A percentile compares a stretch with the other conserved stretches of the same genome.
Evolutionary conservation across 2,113 vertebrate species (phyloP).

Genomic region (Strigops habroptila): DNA sequence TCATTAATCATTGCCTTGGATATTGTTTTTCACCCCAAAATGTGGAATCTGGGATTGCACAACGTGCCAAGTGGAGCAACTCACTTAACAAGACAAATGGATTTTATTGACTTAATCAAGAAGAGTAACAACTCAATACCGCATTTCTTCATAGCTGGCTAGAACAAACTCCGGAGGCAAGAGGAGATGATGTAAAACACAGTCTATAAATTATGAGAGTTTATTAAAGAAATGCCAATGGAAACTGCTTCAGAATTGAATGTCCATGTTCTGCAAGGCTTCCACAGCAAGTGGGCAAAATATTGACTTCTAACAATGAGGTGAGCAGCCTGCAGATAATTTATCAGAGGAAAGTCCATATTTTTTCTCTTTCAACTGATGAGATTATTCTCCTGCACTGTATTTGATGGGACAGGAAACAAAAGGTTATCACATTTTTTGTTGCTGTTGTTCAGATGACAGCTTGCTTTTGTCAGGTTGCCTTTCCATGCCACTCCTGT

Average conservation of each 20-base stretch:
- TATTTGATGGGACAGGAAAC: neutral
- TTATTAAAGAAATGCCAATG: conserved; percentile 42
- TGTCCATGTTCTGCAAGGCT: neutral
- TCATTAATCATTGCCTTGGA: neutral
- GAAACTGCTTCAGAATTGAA: neutral
- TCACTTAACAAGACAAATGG: conserved; percentile 28
- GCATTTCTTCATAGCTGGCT: conserved; percentile 7
- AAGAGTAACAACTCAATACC: conserved; percentile 17
- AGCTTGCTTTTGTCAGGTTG: neutral
- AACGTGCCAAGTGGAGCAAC: neutral
- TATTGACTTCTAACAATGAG: neutral
- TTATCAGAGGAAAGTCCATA: neutral
- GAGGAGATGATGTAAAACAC: neutral
- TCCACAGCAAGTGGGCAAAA: neutral
- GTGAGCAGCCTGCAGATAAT: neutral
- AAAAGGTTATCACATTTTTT: neutral
- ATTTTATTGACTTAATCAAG: conserved; percentile 47
- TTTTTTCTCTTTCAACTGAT: neutral
- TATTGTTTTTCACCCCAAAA: neutral
- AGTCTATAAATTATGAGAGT: conserved; percentile 33
- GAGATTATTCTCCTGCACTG: neutral
- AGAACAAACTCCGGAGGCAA: neutral
- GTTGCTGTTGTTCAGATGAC: neutral
- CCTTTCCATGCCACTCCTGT: accelerated
- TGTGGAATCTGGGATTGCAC: neutral